Conservation (phyloP, 92 coral and sea anemone species). For the Parazoanthus atlanticus region DNA sequence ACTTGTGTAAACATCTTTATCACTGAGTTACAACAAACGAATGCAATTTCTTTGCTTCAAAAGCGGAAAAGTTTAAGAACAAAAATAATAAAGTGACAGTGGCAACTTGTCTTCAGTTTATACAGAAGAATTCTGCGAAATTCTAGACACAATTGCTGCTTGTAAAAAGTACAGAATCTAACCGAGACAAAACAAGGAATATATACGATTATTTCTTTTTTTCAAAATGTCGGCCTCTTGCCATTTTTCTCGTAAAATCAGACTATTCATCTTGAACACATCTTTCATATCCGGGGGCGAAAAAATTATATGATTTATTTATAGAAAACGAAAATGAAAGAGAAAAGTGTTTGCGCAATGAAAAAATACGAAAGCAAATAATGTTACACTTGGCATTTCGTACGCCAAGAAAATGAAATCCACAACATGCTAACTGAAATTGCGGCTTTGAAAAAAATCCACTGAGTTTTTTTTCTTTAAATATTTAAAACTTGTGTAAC, state of each 20-base stretch:
- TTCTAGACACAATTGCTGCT: neutral
- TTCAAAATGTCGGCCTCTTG: slow-evolving; percentile 14
- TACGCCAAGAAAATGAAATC: neutral
- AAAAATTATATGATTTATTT: slow-evolving; percentile 8
- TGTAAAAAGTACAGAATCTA: neutral
- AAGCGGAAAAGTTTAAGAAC: neutral
- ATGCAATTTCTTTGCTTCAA: neutral
- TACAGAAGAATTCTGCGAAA: neutral
- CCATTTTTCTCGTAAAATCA: slow-evolving; percentile 10
- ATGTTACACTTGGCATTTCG: neutral
- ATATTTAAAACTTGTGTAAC: slow-evolving; percentile 19
- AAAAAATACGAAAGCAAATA: neutral
- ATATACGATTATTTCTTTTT: neutral
- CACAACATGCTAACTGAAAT: neutral
- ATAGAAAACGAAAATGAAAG: neutral
- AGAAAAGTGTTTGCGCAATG: neutral
- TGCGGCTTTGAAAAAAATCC: neutral
- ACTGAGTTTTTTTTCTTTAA: neutral
- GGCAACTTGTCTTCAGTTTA: neutral
- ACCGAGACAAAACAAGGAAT: neutral
- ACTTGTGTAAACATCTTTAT: slow-evolving; percentile 25
- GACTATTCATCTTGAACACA: slow-evolving; percentile 21
- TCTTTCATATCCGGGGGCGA: slow-evolving; percentile 40
- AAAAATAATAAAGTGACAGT: neutral
- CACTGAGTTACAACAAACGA: slow-evolving; percentile 26